Evolutionary conservation across 2,113 vertebrate genomes (phyloP).

Genomic region (Maccullochella peelii): DNA sequence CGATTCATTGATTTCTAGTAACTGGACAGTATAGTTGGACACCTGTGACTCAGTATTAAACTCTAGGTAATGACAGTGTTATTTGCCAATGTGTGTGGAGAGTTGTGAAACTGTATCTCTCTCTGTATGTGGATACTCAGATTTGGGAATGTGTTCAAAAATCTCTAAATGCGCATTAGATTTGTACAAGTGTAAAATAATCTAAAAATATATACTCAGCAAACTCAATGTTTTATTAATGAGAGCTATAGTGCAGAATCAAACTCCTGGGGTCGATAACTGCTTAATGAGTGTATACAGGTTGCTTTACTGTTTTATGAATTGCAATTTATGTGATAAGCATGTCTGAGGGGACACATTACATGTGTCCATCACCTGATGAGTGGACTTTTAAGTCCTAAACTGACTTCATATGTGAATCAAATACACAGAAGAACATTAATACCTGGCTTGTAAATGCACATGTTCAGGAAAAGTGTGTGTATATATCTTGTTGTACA

Average conservation of each 20-base stretch:
- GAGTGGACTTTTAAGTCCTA: background rate
- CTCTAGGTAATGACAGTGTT: background rate
- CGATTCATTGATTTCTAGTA: background rate
- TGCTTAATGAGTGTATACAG: background rate
- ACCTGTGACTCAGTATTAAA: background rate
- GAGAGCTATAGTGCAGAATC: background rate
- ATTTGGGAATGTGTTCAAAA: no score
- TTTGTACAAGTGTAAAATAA: no score
- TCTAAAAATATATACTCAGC: no score
- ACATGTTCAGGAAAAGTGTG: background rate
- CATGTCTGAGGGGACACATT: background rate
- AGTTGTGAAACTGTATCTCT: background rate
- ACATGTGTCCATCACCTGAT: background rate
- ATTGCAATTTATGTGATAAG: background rate
- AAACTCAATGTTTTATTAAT: no score
- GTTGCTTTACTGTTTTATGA: conserved; percentile 11
- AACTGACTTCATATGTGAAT: background rate
- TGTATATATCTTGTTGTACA: background rate
- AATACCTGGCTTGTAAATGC: conserved; percentile 20
- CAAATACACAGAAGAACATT: background rate
- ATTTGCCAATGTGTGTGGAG: background rate
- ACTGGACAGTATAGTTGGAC: background rate
- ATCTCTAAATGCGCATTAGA: no score
- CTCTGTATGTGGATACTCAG: no score
- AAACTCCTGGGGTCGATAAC: background rate